Evolutionary conservation across 2,888 invertebrate genomes (phyloP).

Genomic region (Coenonympha glycerion): DNA sequence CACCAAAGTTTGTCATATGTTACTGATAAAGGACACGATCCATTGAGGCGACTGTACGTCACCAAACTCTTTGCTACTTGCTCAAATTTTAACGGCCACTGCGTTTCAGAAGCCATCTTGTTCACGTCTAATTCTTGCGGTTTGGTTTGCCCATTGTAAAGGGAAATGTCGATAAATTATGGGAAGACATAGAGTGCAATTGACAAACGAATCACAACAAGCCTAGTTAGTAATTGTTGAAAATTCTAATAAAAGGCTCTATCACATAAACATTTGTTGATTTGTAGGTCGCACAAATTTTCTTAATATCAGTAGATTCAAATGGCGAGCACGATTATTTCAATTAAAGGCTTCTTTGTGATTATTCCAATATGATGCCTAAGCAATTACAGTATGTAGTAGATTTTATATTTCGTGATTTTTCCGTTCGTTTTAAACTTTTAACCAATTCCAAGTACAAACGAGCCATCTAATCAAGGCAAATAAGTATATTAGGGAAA

Average conservation of each 20-base stretch:
- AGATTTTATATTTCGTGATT: too few relatives aligned
- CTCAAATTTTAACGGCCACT: constrained; percentile 17
- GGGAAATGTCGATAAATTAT: neutral
- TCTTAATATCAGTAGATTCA: neutral
- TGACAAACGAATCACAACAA: constrained; percentile 14
- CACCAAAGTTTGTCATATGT: constrained; percentile 16
- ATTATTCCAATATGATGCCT: too few relatives aligned
- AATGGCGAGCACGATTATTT: neutral
- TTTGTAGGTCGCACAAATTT: neutral
- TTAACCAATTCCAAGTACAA: too few relatives aligned
- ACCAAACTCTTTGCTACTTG: constrained; percentile 16
- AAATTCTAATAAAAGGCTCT: constrained; percentile 12
- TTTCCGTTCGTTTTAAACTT: too few relatives aligned
- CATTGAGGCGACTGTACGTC: constrained; percentile 11
- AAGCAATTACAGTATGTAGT: too few relatives aligned
- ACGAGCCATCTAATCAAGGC: too few relatives aligned
- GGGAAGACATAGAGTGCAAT: constrained; percentile 9
- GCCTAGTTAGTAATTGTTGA: constrained; percentile 4
- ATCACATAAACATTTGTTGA: neutral
- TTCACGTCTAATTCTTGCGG: neutral
- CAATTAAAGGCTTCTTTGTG: neutral
- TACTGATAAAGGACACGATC: constrained; percentile 11
- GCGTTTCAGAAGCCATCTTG: constrained; percentile 1
- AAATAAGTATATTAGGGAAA: too few relatives aligned
- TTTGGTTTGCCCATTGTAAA: neutral